phyloP scores from a whole-genome alignment of 2,113 vertebrate species.

The Chionomys nivalis region DNA sequence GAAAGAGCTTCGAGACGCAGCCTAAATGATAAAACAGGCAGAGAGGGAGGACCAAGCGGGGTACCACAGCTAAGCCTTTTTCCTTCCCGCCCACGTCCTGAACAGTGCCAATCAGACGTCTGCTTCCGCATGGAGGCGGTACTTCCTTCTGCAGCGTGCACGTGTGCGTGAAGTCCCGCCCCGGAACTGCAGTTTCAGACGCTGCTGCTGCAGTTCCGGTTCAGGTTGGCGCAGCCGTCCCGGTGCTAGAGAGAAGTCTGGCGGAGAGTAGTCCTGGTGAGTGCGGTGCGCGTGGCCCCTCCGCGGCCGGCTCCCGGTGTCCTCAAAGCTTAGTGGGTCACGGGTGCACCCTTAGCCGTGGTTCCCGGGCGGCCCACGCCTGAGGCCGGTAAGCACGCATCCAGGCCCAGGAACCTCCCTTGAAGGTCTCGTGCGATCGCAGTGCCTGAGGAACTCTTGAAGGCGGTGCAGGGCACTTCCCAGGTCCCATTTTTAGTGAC shows the following conservation, averaged over 20 bases:
- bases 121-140: neutral
- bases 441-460: neutral
- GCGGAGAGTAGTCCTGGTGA: neutral
- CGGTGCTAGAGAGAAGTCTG: neutral
- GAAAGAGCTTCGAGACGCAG: neutral
- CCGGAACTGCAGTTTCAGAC: conserved; percentile 59
- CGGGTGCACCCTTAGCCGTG: neutral
- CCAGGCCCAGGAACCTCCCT: neutral
- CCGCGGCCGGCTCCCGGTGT: too few species aligned
- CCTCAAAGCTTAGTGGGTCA: neutral
- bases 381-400: neutral
- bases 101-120: conserved; percentile 17
- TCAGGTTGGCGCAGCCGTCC: neutral
- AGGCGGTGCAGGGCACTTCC: rapidly evolving
- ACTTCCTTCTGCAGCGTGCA: conserved; percentile 42
- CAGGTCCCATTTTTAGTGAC: neutral
- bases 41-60: neutral
- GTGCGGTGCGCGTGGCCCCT: neutral
- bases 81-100: rapidly evolving
- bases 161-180: neutral
- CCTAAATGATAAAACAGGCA: neutral
- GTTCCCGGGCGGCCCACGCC: neutral
- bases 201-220: neutral
- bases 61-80: neutral
- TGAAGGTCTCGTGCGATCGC: neutral